phyloP scores from a whole-genome alignment of 2,888 invertebrate species.

The Polymixis flavicincta region DNA sequence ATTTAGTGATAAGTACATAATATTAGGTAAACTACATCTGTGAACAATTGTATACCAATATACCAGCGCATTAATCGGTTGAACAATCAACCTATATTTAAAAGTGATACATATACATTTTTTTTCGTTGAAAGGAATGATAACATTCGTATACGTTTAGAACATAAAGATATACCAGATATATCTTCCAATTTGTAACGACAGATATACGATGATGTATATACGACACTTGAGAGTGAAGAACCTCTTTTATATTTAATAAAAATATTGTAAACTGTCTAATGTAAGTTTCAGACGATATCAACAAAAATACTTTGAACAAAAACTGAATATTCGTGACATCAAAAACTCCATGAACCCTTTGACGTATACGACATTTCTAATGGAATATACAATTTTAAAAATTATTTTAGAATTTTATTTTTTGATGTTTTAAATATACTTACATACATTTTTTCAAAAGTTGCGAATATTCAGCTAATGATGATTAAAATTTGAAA shows the following conservation, averaged over 20 bases:
- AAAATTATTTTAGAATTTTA: slow-evolving; percentile 59
- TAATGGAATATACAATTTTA: slow-evolving; percentile 60
- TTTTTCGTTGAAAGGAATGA: slow-evolving; percentile 88
- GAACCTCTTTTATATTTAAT: slow-evolving; percentile 89
- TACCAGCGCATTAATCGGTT: slow-evolving; percentile 86
- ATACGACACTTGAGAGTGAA: slow-evolving; percentile 87
- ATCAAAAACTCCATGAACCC: slow-evolving; percentile 48
- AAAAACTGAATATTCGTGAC: slow-evolving; percentile 72
- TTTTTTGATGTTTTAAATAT: slow-evolving; percentile 62
- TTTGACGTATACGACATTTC: slow-evolving; percentile 67
- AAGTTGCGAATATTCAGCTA: slow-evolving; percentile 71
- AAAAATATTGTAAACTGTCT: slow-evolving; percentile 88
- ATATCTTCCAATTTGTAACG: slow-evolving; percentile 88
- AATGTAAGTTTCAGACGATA: slow-evolving; percentile 86
- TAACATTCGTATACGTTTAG: slow-evolving; percentile 95
- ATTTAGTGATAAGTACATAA: slow-evolving; percentile 89
- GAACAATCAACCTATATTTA: slow-evolving; percentile 84
- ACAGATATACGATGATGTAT: slow-evolving; percentile 89
- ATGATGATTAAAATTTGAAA: slow-evolving; percentile 77
- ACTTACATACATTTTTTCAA: slow-evolving; percentile 42
- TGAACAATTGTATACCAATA: slow-evolving; percentile 90
- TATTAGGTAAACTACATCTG: slow-evolving; percentile 86
- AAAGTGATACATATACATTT: slow-evolving; percentile 86
- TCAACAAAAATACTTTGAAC: slow-evolving; percentile 72
- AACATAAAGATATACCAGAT: slow-evolving; percentile 82